Evolutionary conservation across 2,888 invertebrate species (phyloP), one percentile per base, ranked within the genome.

Genomic region (Zygaena filipendulae): DNA sequence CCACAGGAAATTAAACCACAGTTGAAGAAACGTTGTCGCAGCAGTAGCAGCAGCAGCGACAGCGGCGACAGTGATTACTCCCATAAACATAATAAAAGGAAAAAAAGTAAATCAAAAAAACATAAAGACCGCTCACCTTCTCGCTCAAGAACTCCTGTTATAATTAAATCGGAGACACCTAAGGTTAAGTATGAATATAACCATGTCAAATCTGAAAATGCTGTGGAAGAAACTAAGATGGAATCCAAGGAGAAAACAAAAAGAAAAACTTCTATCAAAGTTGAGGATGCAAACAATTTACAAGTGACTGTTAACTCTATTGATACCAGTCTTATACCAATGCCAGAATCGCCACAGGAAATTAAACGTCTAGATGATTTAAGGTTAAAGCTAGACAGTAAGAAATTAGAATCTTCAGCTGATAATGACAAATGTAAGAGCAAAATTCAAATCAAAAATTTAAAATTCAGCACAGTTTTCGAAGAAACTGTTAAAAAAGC

Each of bases 371-470:
- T 45, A 9, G 40, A 39, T 30, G 66, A 60, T 33, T 39, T 55
- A 32, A 49, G 57, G n/a, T 39, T 49, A 3, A 68, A 62, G 38
- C 30, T 52, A 27, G 63, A 66, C n/a, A 52, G 42, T 39, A 69
- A 60, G 27, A 55, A 50, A 39, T 30, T 38, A 33, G 64, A 67
- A 11, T 12, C 38, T n/a, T 38, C 36, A 27, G 14, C 43, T 2
- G 79, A 80, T 11, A 52, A 37, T 49, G 80, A 79, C 27, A 79
- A 70, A 41, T 42, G 57, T 4, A 80, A 81, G 44, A 59, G 71
- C 23, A 87, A 85, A 68, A 88, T 88, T 43, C 74, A 82, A 44
- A 88, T 87, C 36, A 87, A 87, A 53, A 85, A 86, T 54, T 62
- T 88, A 8, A 88, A 87, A 47, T 84, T 85, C 35, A 87, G 86